A percentile compares a stretch with the other conserved stretches of the same genome.
Conservation (phyloP, 2,797 vertebrate genomes). For the Chloroceryle inda region DNA sequence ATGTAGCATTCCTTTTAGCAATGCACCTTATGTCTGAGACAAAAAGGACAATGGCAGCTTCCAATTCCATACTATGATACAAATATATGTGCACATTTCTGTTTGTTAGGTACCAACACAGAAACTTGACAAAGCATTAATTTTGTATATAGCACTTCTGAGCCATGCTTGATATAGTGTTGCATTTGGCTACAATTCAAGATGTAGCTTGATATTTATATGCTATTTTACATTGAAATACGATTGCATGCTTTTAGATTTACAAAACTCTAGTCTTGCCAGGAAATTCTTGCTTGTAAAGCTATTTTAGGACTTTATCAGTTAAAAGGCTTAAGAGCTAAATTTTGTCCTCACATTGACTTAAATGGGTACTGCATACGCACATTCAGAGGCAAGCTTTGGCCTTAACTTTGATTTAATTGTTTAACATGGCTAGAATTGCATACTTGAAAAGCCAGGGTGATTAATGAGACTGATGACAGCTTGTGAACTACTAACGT, state of each 20-base stretch:
- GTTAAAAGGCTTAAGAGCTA: constrained; percentile 54
- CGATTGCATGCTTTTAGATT: constrained; percentile 61
- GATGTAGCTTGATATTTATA: constrained; percentile 55
- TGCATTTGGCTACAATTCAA: constrained; percentile 62
- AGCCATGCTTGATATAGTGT: constrained; percentile 2
- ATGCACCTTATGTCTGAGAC: neutral
- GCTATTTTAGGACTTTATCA: constrained; percentile 67
- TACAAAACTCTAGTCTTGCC: constrained; percentile 58
- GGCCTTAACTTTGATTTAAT: constrained; percentile 39
- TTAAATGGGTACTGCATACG: constrained; percentile 20
- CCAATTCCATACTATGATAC: neutral
- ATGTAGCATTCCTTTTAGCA: neutral
- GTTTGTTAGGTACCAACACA: neutral
- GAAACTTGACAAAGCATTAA: constrained; percentile 38
- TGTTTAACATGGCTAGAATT: constrained; percentile 27
- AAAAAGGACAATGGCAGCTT: neutral
- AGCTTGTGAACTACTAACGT: constrained; percentile 10
- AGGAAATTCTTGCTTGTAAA: constrained; percentile 68
- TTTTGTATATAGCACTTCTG: neutral
- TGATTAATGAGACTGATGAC: constrained; percentile 48
- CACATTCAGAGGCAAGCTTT: neutral
- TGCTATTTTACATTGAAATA: constrained; percentile 63
- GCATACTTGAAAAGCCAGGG: neutral
- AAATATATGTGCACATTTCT: neutral
- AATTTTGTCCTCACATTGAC: constrained; percentile 29